A percentile compares a stretch with the other conserved stretches of the same genome.
Evolutionary conservation across 2,888 invertebrate genomes (phyloP).

Genomic region (Strigamia maritima): DNA sequence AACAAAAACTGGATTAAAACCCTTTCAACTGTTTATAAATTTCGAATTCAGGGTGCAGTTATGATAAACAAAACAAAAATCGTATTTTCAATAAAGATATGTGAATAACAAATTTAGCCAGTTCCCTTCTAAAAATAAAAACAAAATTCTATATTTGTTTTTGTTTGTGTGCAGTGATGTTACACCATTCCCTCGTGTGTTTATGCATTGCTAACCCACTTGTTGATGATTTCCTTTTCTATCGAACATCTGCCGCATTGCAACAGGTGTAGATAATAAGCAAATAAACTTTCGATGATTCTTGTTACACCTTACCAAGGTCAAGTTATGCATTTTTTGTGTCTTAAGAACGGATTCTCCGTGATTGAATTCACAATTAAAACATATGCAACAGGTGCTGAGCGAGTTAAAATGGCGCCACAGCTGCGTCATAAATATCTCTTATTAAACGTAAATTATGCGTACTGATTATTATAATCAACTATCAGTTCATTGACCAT

Average conservation of each 20-base stretch:
- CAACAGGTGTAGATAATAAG: slow-evolving; percentile 5
- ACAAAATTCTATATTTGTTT: too few relatives aligned
- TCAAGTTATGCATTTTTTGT: neutral
- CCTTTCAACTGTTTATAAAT: too few relatives aligned
- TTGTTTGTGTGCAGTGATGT: neutral
- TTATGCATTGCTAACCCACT: neutral
- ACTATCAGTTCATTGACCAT: slow-evolving; percentile 30
- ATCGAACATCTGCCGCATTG: neutral
- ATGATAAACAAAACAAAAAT: too few relatives aligned
- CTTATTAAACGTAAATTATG: slow-evolving; percentile 32
- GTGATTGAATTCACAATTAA: slow-evolving; percentile 29
- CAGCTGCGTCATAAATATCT: slow-evolving; percentile 19
- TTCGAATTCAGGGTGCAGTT: too few relatives aligned
- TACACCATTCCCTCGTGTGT: neutral
- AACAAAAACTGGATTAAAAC: too few relatives aligned
- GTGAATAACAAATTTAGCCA: too few relatives aligned
- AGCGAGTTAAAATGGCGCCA: slow-evolving; percentile 30
- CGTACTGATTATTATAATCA: slow-evolving; percentile 30
- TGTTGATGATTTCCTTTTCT: neutral
- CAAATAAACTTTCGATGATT: neutral
- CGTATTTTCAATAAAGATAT: too few relatives aligned
- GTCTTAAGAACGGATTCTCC: neutral
- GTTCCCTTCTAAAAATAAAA: too few relatives aligned
- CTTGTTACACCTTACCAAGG: neutral
- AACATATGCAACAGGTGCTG: slow-evolving; percentile 12